Percentiles rank a stretch among this genome's conserved stretches.
Evolutionary conservation across 2,797 vertebrate species (phyloP).

Genomic region (Taeniopygia guttata): DNA sequence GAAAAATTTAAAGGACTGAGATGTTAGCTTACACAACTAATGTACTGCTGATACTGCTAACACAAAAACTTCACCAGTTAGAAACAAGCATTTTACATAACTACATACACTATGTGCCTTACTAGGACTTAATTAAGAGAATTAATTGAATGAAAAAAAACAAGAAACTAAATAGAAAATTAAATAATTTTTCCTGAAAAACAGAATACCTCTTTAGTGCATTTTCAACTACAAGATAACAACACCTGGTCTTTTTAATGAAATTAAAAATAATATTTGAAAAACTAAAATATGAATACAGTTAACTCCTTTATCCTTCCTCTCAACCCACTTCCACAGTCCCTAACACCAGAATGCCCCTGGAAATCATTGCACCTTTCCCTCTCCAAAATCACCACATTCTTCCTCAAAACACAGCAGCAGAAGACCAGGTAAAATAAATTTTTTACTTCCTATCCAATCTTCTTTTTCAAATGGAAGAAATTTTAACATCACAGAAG

Average conservation of each 20-base stretch:
- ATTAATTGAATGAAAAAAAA: neutral
- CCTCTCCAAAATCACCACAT: neutral
- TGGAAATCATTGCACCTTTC: neutral
- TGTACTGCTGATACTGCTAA: neutral
- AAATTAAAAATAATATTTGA: neutral
- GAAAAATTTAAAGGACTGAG: neutral
- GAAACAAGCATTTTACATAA: neutral
- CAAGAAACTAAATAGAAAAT: neutral
- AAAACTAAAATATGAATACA: neutral
- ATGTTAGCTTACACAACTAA: neutral
- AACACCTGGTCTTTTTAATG: neutral
- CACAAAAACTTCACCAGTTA: neutral
- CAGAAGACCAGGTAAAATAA: neutral
- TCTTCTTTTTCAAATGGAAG: neutral
- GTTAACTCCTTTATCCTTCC: neutral
- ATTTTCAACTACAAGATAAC: neutral
- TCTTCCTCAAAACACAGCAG: neutral
- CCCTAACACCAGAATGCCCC: neutral
- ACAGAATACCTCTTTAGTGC: neutral
- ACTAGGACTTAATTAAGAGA: neutral
- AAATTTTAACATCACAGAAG: neutral
- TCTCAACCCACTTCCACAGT: neutral
- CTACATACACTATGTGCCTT: neutral
- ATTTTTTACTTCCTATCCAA: neutral
- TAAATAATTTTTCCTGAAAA: neutral